Percentiles rank a stretch among this genome's conserved stretches.
Evolutionary conservation across 2,797 vertebrate genomes (phyloP).

Genomic region (Amazonetta brasiliensis): DNA sequence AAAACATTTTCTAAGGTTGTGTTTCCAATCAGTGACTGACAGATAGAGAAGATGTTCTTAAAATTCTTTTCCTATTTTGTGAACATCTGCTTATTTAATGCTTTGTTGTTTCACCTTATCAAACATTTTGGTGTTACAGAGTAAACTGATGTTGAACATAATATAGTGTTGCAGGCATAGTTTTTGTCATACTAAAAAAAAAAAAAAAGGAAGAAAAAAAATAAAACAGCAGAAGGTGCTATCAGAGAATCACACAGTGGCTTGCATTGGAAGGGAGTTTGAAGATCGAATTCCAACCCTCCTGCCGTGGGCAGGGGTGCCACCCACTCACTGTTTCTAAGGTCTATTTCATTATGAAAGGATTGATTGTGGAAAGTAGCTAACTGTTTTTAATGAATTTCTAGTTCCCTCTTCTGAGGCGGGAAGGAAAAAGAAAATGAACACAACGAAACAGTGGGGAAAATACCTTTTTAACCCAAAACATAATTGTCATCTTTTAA

Average conservation of each 20-base stretch:
- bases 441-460: not conserved
- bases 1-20: not conserved
- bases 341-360: not conserved
- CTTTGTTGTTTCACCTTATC: not conserved
- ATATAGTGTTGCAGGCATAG: not conserved
- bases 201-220: not conserved
- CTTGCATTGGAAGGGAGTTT: no score
- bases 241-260: no score
- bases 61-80: not conserved
- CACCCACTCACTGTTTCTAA: not conserved
- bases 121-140: not conserved
- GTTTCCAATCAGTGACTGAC: not conserved
- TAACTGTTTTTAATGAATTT: not conserved
- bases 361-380: not conserved
- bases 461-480: not conserved
- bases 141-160: not conserved
- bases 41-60: no score
- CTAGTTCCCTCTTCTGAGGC: not conserved
- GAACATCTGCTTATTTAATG: not conserved
- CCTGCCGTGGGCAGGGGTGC: no score
- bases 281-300: no score
- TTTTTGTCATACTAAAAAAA: not conserved
- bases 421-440: not conserved
- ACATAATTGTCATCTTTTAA: not conserved
- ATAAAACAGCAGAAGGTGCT: no score